Evolutionary conservation across 2,888 invertebrate genomes (phyloP).

Genomic region (Amaurobius ferox): DNA sequence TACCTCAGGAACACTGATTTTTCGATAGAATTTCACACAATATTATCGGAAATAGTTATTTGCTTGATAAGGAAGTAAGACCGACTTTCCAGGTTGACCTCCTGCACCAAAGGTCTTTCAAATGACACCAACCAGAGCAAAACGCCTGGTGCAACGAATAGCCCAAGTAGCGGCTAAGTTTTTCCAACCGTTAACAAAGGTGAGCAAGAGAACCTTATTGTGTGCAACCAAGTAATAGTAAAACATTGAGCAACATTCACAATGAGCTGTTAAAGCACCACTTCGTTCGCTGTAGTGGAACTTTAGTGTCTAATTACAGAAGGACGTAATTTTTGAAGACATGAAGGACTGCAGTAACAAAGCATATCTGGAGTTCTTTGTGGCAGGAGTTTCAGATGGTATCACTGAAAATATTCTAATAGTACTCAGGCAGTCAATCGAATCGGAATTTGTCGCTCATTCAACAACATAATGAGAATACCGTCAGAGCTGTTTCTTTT

Average conservation of each 20-base stretch:
- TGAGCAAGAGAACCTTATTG: slow-evolving; percentile 2
- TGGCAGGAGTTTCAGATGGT: slow-evolving; percentile 31
- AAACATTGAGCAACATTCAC: slow-evolving; percentile 42
- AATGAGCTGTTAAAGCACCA: slow-evolving; percentile 39
- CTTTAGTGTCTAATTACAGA: slow-evolving; percentile 47
- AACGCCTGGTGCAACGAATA: background rate
- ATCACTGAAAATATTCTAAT: slow-evolving; percentile 7
- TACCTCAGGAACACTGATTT: too few relatives aligned
- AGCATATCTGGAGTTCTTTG: slow-evolving; percentile 18
- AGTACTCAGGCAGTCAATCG: slow-evolving; percentile 24
- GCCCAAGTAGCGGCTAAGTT: background rate
- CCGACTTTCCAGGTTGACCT: slow-evolving; percentile 25
- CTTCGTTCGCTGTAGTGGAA: slow-evolving; percentile 27
- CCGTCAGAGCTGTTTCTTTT: background rate
- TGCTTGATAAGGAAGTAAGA: too few relatives aligned
- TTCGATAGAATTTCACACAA: too few relatives aligned
- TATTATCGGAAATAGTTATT: too few relatives aligned
- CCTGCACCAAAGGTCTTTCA: slow-evolving; percentile 34
- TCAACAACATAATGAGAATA: background rate
- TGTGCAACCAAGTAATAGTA: background rate
- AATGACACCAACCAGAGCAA: slow-evolving; percentile 50
- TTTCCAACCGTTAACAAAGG: slow-evolving; percentile 14
- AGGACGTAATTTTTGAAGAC: slow-evolving; percentile 46
- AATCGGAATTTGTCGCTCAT: slow-evolving; percentile 16
- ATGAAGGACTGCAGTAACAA: slow-evolving; percentile 49